Conservation (phyloP, 2,113 vertebrate genomes). For the Oncorhynchus tshawytscha region DNA sequence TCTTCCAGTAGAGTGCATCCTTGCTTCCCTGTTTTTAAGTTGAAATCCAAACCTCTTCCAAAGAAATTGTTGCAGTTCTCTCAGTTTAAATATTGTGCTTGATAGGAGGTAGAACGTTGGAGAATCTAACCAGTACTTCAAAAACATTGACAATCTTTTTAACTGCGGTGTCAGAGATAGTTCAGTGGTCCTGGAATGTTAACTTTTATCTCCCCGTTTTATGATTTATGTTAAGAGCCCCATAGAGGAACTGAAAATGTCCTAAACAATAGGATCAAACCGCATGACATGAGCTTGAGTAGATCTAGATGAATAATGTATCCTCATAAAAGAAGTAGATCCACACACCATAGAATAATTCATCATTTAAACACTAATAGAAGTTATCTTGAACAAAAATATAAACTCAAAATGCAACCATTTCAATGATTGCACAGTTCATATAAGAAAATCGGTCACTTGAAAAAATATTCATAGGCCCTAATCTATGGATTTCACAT, state of each 20-base stretch:
- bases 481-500: too few relatives aligned
- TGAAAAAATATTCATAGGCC: too few relatives aligned
- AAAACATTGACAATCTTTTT: too few relatives aligned
- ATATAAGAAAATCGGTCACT: too few relatives aligned
- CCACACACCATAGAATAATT: conserved; percentile 38
- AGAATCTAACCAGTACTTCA: too few relatives aligned
- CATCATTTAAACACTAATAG: conserved; percentile 54
- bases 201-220: background rate
- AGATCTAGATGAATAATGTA: conserved; percentile 49
- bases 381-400: conserved; percentile 8
- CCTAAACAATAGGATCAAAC: conserved; percentile 21
- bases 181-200: background rate
- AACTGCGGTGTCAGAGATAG: background rate
- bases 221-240: conserved; percentile 1
- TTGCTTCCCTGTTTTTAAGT: background rate
- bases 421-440: too few relatives aligned
- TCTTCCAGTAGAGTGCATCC: too few relatives aligned
- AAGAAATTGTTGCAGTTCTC: background rate
- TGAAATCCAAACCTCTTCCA: background rate
- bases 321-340: conserved; percentile 32
- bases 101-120: too few relatives aligned
- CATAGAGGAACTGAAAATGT: background rate
- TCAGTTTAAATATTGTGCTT: background rate
- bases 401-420: too few relatives aligned
- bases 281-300: background rate